phyloP scores from a whole-genome alignment of 2,888 invertebrate genomes.

The Cantharis nigra region DNA sequence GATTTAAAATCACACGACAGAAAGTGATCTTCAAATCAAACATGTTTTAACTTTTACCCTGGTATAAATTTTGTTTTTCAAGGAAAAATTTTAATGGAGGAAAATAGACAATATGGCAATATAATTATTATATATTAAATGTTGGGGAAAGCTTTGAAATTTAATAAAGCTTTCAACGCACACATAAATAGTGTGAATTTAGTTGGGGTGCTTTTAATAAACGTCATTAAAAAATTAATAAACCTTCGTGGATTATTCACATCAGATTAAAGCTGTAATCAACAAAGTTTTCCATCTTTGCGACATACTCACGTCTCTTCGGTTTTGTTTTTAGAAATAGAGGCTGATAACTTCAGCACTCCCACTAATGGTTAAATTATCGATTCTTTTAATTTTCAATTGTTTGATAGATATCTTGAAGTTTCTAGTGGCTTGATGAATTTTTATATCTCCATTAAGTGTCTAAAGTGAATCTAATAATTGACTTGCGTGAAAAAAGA shows the following conservation, averaged over 20 bases:
- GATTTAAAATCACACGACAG: not conserved
- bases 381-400: not conserved
- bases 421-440: not conserved
- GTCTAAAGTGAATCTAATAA: slow-evolving; percentile 1
- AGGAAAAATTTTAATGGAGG: not conserved
- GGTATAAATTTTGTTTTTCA: not conserved
- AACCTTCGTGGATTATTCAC: not conserved
- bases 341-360: not conserved
- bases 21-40: not conserved
- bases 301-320: not conserved
- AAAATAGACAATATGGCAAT: not conserved
- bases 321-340: not conserved
- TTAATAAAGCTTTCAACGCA: not conserved
- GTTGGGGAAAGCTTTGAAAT: not conserved
- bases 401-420: not conserved
- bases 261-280: not conserved
- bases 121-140: not conserved
- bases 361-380: not conserved
- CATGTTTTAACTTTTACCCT: not conserved
- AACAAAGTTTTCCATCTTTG: not conserved
- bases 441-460: not conserved
- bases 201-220: not conserved
- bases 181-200: not conserved
- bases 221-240: not conserved
- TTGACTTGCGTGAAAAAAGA: slow-evolving; percentile 1